Evolutionary conservation across 2,113 vertebrate species (phyloP), one percentile per base, ranked within the genome.

Genomic region (Montifringilla adamsi): DNA sequence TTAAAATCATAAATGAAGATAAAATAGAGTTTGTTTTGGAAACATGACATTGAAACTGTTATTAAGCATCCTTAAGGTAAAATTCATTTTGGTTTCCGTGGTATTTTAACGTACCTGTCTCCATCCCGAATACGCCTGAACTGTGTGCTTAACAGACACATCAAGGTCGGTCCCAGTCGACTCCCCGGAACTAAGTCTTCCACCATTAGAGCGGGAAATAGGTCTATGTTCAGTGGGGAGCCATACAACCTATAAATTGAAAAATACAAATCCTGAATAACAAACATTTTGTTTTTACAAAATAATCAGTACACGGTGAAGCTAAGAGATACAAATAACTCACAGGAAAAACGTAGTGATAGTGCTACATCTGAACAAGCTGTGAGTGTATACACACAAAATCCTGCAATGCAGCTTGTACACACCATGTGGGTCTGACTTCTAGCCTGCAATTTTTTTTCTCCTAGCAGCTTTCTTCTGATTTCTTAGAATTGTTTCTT

Each of bases 141-240:
- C 93, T 99, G 99, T 14, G 98, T 95, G 63, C 97, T 97, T 66
- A 99, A 98, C 82, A 99, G 97, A 90, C 99, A 99, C 99, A 99
- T 99, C 67, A 99, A 97, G 10, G 99, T 99, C 27, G 99, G 99
- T 16, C 99, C 99, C 92, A 99, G 69, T 46, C 99, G 98, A 93
- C 99, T 99, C 28, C 99, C 99, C 2, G 99, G 99, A 68, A 99
- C 98, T 87, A 99, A 95, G 82, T 99, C 99, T 96, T 99, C 99
- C 63, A 98, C 98, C 99, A 99, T 98, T 79, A 99, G 97, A n/a
- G 99, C 99, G 6, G 99, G 99, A 96, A 99, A 99, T 14, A 99
- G 90, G 96, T 99, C 99, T 23, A 99, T 96, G 94, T 99, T 99
- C 92, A 99, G 96, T 2, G 99, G 99, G 4, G 98, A 99, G 33